A percentile compares a stretch with the other conserved stretches of the same genome.
These are phyloP conservation scores for Gallinago stenura DNA, from an alignment of 2,797 vertebrate species.

Conservation along the genomic window DNA sequence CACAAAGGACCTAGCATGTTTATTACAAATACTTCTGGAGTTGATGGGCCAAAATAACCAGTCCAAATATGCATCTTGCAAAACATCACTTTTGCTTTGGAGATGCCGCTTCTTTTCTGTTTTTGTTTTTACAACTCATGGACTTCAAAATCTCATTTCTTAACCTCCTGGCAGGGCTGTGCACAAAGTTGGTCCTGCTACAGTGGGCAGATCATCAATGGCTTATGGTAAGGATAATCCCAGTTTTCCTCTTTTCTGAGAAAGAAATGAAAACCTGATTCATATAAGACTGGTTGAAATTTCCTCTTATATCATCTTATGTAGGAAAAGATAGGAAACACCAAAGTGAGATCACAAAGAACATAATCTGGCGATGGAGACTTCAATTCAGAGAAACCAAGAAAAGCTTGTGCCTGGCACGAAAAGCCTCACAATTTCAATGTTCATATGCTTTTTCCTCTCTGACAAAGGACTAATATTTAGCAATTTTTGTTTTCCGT, in stretches of 20 bases:
- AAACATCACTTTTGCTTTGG: slow-evolving; percentile 59
- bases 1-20: slow-evolving; percentile 45
- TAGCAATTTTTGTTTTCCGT: background rate
- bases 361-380: background rate
- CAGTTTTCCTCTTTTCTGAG: slow-evolving; percentile 11
- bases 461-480: background rate
- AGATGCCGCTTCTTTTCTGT: slow-evolving; percentile 34
- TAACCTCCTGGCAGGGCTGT: slow-evolving; percentile 9
- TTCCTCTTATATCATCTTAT: background rate
- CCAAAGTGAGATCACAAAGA: background rate
- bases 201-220: background rate
- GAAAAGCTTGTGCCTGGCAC: background rate
- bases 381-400: background rate
- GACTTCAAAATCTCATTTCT: slow-evolving; percentile 21
- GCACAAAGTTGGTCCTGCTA: background rate
- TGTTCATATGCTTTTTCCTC: background rate
- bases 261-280: slow-evolving; percentile 29
- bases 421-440: background rate
- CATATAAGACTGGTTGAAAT: background rate
- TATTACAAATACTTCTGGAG: slow-evolving; percentile 41
- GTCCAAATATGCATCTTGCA: slow-evolving; percentile 65
- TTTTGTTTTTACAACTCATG: slow-evolving; percentile 45
- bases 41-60: slow-evolving; percentile 72
- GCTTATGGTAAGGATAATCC: background rate
- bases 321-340: background rate